Evolutionary conservation across 1,140 invertebrate genomes (phyloP), one percentile per base, ranked within the genome.

Genomic region (Drosophila persimilis): DNA sequence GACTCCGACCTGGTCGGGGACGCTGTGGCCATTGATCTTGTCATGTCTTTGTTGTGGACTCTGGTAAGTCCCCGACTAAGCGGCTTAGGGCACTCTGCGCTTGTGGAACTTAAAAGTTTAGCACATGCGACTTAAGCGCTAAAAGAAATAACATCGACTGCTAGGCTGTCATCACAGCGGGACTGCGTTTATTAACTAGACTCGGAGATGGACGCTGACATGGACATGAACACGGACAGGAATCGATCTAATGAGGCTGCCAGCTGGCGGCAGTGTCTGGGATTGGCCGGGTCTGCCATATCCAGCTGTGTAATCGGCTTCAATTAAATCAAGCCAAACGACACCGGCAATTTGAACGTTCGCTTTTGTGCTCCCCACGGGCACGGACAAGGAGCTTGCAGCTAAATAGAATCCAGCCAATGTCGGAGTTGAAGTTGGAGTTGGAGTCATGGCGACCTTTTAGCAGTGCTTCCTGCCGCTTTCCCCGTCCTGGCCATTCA

Each of bases 241-340:
- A 51, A 53, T 54, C 73, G 83, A 78, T 79, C 83, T 88, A 88
- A 86, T 88, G 83, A 88, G 83, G 63, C 64, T 63, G 61, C 71
- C 63, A 62, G 63, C 53, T 66, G 56, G 44, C 67, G 60, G 62
- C 29, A 45, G 24, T 45, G 35, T 44, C 35, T 47, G 15, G 45
- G 17, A 11, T 47, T 39, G 35, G 35, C 35, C 35, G 35, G 35
- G 45, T 20, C 17, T 67, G 31, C 73, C 71, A 74, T 63, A 59
- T 78, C 83, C 83, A 72, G 71, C 75, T 81, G 83, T 77, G 83
- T 73, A 86, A 88, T 83, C 80, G 83, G 72, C 83, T 88, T 88
- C 78, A 88, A 88, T 88, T 88, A 88, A 89, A 83, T 83, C 71
- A 79, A 79, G 66, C 71, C 78, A 76, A 69, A 66, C 70, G 81